Base-by-base conservation (phyloP, 2,888 invertebrate genomes). In the Parnassius orleans region DNA sequence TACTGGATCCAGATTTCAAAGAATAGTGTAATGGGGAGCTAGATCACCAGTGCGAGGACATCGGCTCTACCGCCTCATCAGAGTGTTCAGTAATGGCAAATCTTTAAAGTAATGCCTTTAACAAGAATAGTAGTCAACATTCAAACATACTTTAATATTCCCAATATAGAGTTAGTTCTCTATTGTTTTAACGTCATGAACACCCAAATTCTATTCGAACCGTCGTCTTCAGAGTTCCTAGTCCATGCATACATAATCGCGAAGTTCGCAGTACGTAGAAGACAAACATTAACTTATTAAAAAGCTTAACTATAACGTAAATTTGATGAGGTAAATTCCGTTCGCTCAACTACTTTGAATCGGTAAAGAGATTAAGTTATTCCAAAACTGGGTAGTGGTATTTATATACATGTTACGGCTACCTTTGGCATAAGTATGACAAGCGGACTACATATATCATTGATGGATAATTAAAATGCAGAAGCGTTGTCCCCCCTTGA, bases 161-260 rank as follows among this genome's bases (percentile, higher is more conserved):
- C 55, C 19, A 43, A 62, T 60, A 48, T 15, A 10, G 41, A 60
- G 53, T 61, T 57, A 65, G 57, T 64, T 57, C 62, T 67, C 84
- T 67, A 83, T 88, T 87, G 87, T 88, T 83, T 81, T 76, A 80
- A 69, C 72, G 69, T 65, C 65, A 71, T 64, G 78, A 80, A 81
- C 80, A 79, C 75, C 80, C 75, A 82, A 87, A 86, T 83, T 84
- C 82, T 75, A 85, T 86, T 86, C 84, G 56, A 63, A 52, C 19
- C 51, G 41, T n/a, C 44, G 52, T 33, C 66, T 72, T 71, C 72
- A 75, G 66, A 66, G 71, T 61, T 67, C 60, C 64, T 72, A 70
- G 66, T 71, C 74, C 78, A 78, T 81, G 80, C 81, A 87, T 84
- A 80, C 72, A 75, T 84, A 81, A 86, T 83, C 73, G 70, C 67